A percentile compares a stretch with the other conserved stretches of the same genome.
Conservation (phyloP, 2,888 invertebrate genomes). For the Chrysolina haemoptera region DNA sequence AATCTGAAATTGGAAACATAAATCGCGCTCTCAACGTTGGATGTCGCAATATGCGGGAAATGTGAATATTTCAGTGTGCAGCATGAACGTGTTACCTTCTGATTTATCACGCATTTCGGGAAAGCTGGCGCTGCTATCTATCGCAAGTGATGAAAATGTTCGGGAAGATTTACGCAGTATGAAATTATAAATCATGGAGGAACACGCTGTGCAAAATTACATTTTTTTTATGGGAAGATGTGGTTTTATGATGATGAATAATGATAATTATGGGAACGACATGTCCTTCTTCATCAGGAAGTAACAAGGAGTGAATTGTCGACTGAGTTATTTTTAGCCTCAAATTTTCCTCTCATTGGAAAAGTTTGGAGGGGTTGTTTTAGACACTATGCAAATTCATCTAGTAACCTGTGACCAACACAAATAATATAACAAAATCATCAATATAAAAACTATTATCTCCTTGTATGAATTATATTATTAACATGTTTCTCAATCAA, state of each 20-base stretch:
- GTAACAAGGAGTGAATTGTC: too few species aligned
- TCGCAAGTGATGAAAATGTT: conserved; percentile 20
- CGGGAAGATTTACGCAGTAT: neutral
- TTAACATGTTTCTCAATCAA: too few species aligned
- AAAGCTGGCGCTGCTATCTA: conserved; percentile 15
- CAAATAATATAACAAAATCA: too few species aligned
- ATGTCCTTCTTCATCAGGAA: too few species aligned
- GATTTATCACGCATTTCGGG: conserved; percentile 16
- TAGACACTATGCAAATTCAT: too few species aligned
- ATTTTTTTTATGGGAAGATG: neutral
- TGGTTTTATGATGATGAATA: neutral
- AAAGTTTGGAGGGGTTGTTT: too few species aligned
- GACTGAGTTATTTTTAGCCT: too few species aligned
- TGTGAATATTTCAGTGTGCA: conserved; percentile 12
- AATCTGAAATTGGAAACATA: conserved; percentile 23
- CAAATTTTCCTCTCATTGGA: too few species aligned
- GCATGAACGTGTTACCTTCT: conserved; percentile 7
- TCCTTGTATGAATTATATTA: too few species aligned
- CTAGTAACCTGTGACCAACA: too few species aligned
- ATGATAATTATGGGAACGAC: too few species aligned
- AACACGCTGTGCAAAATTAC: neutral
- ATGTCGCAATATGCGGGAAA: conserved; percentile 17
- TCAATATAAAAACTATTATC: too few species aligned
- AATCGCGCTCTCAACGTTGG: conserved; percentile 18
- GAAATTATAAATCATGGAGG: neutral